These are phyloP conservation scores for Eurypyga helias DNA, from an alignment of 2,113 vertebrate genomes.

Conservation along the genomic window DNA sequence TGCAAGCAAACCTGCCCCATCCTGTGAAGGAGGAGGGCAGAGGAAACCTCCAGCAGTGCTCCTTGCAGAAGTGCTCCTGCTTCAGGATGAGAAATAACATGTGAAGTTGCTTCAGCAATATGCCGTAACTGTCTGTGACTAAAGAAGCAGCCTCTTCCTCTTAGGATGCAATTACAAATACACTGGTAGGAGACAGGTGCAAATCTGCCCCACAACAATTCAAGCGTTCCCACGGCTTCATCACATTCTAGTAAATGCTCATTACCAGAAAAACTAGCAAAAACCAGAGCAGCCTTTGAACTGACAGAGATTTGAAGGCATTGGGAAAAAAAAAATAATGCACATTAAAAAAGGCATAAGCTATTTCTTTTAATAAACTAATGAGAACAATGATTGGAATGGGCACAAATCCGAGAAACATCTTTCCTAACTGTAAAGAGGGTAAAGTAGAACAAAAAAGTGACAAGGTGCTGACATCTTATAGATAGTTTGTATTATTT, in stretches of 20 bases:
- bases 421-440: background rate
- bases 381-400: background rate
- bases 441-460: background rate
- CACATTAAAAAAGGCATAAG: background rate
- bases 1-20: fast-evolving
- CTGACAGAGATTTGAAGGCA: background rate
- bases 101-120: background rate
- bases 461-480: background rate
- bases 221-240: background rate
- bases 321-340: background rate
- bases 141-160: background rate
- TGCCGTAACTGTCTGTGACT: background rate
- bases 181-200: background rate
- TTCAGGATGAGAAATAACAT: background rate
- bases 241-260: background rate
- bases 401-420: background rate
- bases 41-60: background rate
- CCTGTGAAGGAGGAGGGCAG: background rate
- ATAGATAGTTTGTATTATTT: background rate
- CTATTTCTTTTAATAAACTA: background rate
- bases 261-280: background rate
- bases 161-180: background rate
- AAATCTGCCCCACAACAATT: background rate
- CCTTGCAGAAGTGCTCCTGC: background rate
- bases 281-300: background rate